A percentile compares a stretch with the other conserved stretches of the same genome.
Evolutionary conservation across 2,888 invertebrate genomes (phyloP).

Genomic region (Ophioninae sp.): DNA sequence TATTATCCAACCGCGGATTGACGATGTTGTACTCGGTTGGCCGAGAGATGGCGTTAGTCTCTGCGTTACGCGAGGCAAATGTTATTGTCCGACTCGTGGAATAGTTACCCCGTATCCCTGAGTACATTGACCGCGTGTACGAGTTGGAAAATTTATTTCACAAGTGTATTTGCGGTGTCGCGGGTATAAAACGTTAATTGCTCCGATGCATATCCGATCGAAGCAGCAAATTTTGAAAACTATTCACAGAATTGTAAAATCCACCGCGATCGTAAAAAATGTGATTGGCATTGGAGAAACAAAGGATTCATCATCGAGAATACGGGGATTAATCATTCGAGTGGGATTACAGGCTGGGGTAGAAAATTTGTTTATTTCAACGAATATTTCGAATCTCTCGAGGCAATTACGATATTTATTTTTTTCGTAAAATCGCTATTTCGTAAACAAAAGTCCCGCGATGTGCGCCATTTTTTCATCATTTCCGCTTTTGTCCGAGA

Average conservation of each 20-base stretch:
- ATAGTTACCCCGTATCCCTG: neutral
- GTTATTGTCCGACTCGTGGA: neutral
- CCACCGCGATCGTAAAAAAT: neutral
- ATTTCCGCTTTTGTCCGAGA: conserved; percentile 21
- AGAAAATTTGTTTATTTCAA: neutral
- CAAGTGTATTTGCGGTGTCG: conserved; percentile 14
- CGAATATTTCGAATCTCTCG: neutral
- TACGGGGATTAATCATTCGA: neutral
- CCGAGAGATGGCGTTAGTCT: neutral
- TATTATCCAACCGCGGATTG: neutral
- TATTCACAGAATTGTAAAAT: neutral
- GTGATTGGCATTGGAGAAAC: neutral
- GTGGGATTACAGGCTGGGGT: neutral
- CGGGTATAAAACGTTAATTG: neutral
- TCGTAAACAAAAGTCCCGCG: conserved; percentile 22
- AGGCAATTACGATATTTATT: neutral
- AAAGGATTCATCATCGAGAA: neutral
- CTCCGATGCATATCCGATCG: conserved; percentile 7
- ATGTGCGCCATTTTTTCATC: conserved; percentile 1
- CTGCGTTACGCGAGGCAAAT: neutral
- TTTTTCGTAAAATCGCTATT: neutral
- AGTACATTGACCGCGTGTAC: conserved; percentile 27
- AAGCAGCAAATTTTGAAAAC: neutral
- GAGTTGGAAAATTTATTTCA: conserved; percentile 23
- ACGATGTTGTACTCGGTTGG: neutral